Evolutionary conservation across 2,113 vertebrate species (phyloP), one percentile per base, ranked within the genome.

Genomic region (Gila orcuttii): DNA sequence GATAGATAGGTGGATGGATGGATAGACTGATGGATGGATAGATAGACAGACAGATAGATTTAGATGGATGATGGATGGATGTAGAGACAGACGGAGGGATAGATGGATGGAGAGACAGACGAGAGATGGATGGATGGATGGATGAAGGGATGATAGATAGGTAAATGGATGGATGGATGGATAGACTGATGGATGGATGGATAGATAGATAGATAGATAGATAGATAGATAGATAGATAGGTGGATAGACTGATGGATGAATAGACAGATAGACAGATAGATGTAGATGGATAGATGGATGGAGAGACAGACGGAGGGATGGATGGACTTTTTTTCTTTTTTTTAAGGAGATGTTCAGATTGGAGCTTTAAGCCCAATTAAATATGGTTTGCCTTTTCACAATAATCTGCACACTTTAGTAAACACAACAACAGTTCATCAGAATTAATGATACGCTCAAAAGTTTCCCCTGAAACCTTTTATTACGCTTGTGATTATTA

Each of bases 361-460:
- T 60, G 55, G 79, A 62, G 79, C 23, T 81, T 66, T 64, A 47
- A n/a, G n/a, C n/a, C n/a, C n/a, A n/a, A n/a, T n/a, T n/a, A n/a
- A n/a, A n/a, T n/a, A n/a, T n/a, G n/a, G n/a, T n/a, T n/a, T n/a
- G n/a, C n/a, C n/a, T n/a, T n/a, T n/a, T n/a, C n/a, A n/a, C n/a
- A n/a, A n/a, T n/a, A n/a, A n/a, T n/a, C n/a, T n/a, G n/a, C n/a
- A n/a, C n/a, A n/a, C n/a, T n/a, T n/a, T n/a, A n/a, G n/a, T n/a
- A n/a, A n/a, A n/a, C n/a, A n/a, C n/a, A n/a, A n/a, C n/a, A n/a
- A n/a, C n/a, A n/a, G n/a, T n/a, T n/a, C n/a, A n/a, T n/a, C 59
- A 47, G n/a, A 81, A 47, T 81, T 66, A 64, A 81, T 81, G 59
- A 81, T 64, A 39, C 28, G 31, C 33, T 62, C 17, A 45, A 17